Percentiles rank a stretch among this genome's conserved stretches.
These are phyloP conservation scores for Indicator indicator DNA, from an alignment of 2,113 vertebrate species.

Conservation along the genomic window DNA sequence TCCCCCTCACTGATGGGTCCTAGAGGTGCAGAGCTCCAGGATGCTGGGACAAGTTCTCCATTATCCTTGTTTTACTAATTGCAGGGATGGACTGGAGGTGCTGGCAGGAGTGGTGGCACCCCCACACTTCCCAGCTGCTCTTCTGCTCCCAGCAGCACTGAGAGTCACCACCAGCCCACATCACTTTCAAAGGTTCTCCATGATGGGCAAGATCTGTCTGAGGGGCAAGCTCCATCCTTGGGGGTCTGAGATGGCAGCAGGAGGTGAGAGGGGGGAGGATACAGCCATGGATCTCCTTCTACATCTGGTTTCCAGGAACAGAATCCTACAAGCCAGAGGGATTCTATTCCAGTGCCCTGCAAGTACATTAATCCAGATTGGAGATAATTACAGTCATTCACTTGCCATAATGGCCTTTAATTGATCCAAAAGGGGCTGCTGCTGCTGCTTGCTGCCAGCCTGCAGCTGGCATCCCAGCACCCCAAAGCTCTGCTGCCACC, in stretches of 20 bases:
- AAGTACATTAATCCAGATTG: slow-evolving; percentile 54
- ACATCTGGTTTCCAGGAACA: neutral
- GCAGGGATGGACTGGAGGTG: accelerated
- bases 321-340: neutral
- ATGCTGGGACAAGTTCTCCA: neutral
- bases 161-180: neutral
- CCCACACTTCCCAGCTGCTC: neutral
- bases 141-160: accelerated
- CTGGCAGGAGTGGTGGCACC: neutral
- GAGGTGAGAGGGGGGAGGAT: neutral
- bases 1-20: accelerated
- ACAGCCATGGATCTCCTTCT: neutral
- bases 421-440: slow-evolving; percentile 12
- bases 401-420: slow-evolving; percentile 65
- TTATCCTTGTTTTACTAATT: neutral
- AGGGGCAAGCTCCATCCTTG: neutral
- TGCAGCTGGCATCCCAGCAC: slow-evolving; percentile 1
- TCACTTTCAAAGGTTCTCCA: accelerated
- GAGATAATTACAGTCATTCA: slow-evolving; percentile 68
- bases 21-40: neutral
- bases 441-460: neutral
- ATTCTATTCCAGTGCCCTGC: slow-evolving; percentile 4
- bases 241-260: neutral
- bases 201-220: neutral
- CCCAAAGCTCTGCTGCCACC: neutral